These are phyloP conservation scores for Homarus americanus DNA, from an alignment of 1,140 invertebrate genomes.

Conservation along the genomic window DNA sequence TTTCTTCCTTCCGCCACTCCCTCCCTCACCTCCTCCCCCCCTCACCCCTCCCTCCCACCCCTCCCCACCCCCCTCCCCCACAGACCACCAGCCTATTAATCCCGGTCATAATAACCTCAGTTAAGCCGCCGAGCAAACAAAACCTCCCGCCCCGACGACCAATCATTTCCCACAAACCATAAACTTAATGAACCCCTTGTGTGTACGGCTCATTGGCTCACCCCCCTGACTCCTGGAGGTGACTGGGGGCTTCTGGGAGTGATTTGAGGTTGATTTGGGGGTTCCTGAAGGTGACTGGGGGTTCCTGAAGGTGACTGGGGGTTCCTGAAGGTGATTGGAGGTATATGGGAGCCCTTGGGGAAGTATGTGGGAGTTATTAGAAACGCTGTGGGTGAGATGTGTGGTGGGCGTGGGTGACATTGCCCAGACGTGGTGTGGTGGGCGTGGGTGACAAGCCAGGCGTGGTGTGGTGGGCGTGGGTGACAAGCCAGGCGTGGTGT, in stretches of 20 bases:
- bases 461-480: not conserved
- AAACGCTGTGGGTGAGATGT: not conserved
- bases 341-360: not conserved
- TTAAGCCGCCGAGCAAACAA: constrained; percentile 25
- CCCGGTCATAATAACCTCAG: not conserved
- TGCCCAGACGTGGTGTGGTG: not conserved
- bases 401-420: not conserved
- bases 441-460: not conserved
- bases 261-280: too few species aligned
- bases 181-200: constrained; percentile 40
- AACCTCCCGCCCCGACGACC: constrained; percentile 1
- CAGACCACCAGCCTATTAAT: not conserved
- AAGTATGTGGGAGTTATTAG: not conserved
- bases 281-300: too few species aligned
- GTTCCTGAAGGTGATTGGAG: not conserved
- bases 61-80: not conserved
- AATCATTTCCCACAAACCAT: constrained; percentile 33
- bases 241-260: too few species aligned
- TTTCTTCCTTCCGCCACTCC: not conserved
- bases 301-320: too few species aligned
- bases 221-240: too few species aligned
- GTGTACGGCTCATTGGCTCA: not conserved
- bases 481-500: not conserved
- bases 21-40: not conserved
- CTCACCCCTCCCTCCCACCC: not conserved